phyloP scores from a whole-genome alignment of 2,888 invertebrate species.

The Hemistola chrysoprasaria region DNA sequence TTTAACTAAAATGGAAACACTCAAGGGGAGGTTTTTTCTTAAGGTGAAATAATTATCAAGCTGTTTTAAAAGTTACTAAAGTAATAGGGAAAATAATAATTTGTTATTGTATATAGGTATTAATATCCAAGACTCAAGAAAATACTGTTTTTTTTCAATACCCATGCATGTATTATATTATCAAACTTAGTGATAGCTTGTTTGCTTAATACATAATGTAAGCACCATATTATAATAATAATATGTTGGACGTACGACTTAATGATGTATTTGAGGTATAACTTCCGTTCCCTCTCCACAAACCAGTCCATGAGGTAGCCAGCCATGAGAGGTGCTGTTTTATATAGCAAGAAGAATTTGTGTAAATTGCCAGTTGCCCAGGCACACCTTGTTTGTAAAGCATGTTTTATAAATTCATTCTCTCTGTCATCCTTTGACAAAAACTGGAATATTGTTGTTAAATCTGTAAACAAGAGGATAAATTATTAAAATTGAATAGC shows the following conservation, averaged over 20 bases:
- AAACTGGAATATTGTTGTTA: conserved; percentile 94
- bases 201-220: not conserved
- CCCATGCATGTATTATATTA: no score
- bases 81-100: no score
- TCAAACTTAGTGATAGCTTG: not conserved
- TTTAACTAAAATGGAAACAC: conserved; percentile 12
- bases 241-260: conserved; percentile 94
- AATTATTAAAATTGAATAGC: no score
- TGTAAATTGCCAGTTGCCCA: conserved; percentile 97
- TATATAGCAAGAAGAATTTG: conserved; percentile 95
- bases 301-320: conserved; percentile 99
- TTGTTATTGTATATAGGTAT: no score
- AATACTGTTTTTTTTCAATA: no score
- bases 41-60: no score
- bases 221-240: no score
- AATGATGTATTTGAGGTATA: conserved; percentile 94
- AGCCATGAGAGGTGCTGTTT: conserved; percentile 95
- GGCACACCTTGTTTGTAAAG: conserved; percentile 93
- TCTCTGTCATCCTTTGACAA: conserved; percentile 89
- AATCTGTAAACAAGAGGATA: conserved; percentile 90
- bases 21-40: no score
- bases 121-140: no score
- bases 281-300: conserved; percentile 95
- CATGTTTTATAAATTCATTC: conserved; percentile 92
- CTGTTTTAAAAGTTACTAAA: no score